Conservation (phyloP, 2,888 invertebrate genomes). For the Arge pagana region DNA sequence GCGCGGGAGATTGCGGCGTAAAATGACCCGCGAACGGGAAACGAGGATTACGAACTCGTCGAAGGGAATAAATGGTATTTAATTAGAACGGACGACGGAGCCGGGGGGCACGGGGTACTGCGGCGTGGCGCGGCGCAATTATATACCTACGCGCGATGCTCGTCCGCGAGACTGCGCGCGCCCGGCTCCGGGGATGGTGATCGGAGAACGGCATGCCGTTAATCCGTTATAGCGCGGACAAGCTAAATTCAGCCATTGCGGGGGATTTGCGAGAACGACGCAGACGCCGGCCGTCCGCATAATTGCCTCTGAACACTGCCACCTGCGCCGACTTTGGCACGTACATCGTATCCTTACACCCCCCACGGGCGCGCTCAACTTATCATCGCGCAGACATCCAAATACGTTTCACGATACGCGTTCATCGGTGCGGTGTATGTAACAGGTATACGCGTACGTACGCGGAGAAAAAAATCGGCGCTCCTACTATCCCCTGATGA, state of each 20-base stretch:
- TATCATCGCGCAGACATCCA: too few species aligned
- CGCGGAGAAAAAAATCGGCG: background rate
- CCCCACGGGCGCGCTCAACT: slow-evolving; percentile 2
- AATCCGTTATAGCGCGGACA: slow-evolving; percentile 57
- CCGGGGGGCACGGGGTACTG: too few species aligned
- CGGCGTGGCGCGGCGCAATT: too few species aligned
- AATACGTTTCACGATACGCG: background rate
- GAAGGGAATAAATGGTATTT: slow-evolving; percentile 54
- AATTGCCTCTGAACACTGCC: slow-evolving; percentile 58
- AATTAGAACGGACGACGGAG: slow-evolving; percentile 53
- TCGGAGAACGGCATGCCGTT: slow-evolving; percentile 55
- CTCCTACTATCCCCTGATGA: too few species aligned
- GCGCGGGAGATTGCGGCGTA: too few species aligned
- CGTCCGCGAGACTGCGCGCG: too few species aligned
- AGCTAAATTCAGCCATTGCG: slow-evolving; percentile 49
- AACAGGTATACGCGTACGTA: background rate
- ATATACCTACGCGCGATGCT: too few species aligned
- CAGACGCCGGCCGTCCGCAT: slow-evolving; percentile 49
- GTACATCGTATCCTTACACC: background rate
- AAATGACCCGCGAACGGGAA: too few species aligned
- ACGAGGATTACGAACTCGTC: slow-evolving; percentile 20
- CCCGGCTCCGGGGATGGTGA: too few species aligned
- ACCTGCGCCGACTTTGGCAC: slow-evolving; percentile 47
- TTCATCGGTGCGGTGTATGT: background rate
- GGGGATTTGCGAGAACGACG: slow-evolving; percentile 32